A percentile compares a stretch with the other conserved stretches of the same genome.
phyloP scores from a whole-genome alignment of 1,140 invertebrate genomes.

The Euwallacea similis region DNA sequence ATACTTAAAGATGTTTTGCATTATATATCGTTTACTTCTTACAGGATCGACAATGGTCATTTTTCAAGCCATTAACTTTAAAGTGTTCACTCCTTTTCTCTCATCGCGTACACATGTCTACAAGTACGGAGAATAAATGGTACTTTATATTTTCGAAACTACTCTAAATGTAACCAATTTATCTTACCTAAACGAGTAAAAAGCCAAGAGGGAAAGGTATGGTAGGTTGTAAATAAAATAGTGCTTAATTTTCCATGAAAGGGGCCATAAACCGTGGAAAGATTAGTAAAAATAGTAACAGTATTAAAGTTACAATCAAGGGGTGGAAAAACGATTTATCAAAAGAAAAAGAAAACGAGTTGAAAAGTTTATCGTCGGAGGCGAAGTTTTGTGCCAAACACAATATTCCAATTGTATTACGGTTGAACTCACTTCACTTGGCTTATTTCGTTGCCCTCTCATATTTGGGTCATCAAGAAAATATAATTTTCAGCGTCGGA shows the following conservation, averaged over 20 bases:
- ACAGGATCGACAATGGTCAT: too few relatives aligned
- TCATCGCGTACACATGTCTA: too few relatives aligned
- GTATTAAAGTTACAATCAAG: slow-evolving; percentile 8
- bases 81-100: too few relatives aligned
- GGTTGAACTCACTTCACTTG: slow-evolving; percentile 29
- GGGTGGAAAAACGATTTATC: slow-evolving; percentile 29
- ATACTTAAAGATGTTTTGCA: too few relatives aligned
- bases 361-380: slow-evolving; percentile 28
- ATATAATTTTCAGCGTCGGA: slow-evolving; percentile 39
- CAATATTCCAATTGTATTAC: slow-evolving; percentile 36
- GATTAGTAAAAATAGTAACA: slow-evolving; percentile 24
- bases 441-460: slow-evolving; percentile 35
- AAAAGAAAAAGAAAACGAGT: slow-evolving; percentile 27
- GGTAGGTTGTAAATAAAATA: too few relatives aligned
- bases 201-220: background rate
- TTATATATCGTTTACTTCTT: too few relatives aligned
- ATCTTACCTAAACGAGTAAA: too few relatives aligned
- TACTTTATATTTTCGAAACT: too few relatives aligned
- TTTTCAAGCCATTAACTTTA: too few relatives aligned
- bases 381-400: slow-evolving; percentile 36
- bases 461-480: slow-evolving; percentile 38
- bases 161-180: too few relatives aligned
- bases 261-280: slow-evolving; percentile 4
- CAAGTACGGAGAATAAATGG: too few relatives aligned
- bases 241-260: slow-evolving; percentile 24